phyloP scores from a whole-genome alignment of 2,888 invertebrate genomes.

The Spodoptera littoralis region DNA sequence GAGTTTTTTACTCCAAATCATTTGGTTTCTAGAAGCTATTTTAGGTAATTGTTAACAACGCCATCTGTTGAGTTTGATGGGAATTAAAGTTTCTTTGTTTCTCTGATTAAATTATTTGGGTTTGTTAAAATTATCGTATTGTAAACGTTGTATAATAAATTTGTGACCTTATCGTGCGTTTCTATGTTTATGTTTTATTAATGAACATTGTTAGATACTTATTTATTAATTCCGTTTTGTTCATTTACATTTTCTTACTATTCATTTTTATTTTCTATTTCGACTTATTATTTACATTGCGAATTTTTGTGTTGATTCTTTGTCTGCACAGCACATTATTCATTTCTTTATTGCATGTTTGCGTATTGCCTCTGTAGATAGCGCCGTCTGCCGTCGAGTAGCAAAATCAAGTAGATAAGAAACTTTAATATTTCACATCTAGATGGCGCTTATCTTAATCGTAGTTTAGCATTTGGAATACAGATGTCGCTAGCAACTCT shows the following conservation, averaged over 20 bases:
- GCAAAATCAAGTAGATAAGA: not conserved
- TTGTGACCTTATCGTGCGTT: not conserved
- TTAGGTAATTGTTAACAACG: slow-evolving; percentile 34
- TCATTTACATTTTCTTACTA: not conserved
- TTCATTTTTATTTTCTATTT: too few species aligned
- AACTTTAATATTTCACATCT: not conserved
- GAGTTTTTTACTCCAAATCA: slow-evolving; percentile 54
- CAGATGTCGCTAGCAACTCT: slow-evolving; percentile 10
- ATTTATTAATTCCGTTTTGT: not conserved
- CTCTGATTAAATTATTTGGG: not conserved
- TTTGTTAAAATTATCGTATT: not conserved
- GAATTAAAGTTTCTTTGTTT: slow-evolving; percentile 11
- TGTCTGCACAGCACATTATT: not conserved
- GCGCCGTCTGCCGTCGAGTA: slow-evolving; percentile 50
- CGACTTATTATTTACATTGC: not conserved
- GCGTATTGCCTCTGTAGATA: not conserved
- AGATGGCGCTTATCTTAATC: slow-evolving; percentile 28
- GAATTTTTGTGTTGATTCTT: not conserved
- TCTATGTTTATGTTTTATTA: not conserved
- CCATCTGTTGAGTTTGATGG: slow-evolving; percentile 52
- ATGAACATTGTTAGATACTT: not conserved
- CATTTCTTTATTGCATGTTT: not conserved
- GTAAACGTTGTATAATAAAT: not conserved
- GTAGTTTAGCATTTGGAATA: not conserved
- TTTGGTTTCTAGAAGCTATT: slow-evolving; percentile 65